Base-by-base conservation (phyloP, 2,113 vertebrate genomes). In the Globicephala melas region DNA sequence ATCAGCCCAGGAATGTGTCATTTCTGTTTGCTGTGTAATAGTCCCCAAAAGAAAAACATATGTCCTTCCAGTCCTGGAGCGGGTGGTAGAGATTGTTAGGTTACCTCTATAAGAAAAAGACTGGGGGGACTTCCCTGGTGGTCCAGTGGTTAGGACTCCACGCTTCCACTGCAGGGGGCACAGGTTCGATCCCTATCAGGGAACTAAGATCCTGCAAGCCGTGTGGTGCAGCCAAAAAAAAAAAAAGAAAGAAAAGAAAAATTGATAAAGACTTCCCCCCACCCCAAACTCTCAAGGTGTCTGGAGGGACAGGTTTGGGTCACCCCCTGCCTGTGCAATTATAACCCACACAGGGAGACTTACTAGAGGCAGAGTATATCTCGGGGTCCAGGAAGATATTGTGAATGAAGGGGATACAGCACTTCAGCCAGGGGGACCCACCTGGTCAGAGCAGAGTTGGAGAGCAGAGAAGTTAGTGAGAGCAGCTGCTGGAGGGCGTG, bases 11-110 rank as follows among this genome's bases (percentile, higher is more conserved):
- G 38, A 83, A 36, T 91, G 91, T 95, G 92, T 88, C 83, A 21
- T 94, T 95, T 87, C 95, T 25, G 79, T 97, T 97, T 28, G 81
- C 95, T 93, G 76, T 79, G 41, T 96, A 96, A 94, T 96, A 41
- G 70, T 90, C 95, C 96, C 96, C 68, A 81, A 85, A 33, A 50
- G 87, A 11, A 95, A 88, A 85, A 91, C 23, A 62, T 53, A 17
- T 97, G 95, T 97, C 96, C 95, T 98, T 88, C 95, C 31, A 95
- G 97, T 47, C 70, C 85, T 62, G 0, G 13, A 0, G 53, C 92
- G 91, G 96, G 95, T 92, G 5, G 62, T 50, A 70, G 23, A 70
- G 87, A 60, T n/a, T 8, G 23, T 50, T 44, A 63, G 44, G 36
- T 80, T 90, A 62, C n/a, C 18, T n/a, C 8, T 31, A 12, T 26